Evolutionary conservation across 2,888 invertebrate species (phyloP).

Genomic region (Pandemis corylana): DNA sequence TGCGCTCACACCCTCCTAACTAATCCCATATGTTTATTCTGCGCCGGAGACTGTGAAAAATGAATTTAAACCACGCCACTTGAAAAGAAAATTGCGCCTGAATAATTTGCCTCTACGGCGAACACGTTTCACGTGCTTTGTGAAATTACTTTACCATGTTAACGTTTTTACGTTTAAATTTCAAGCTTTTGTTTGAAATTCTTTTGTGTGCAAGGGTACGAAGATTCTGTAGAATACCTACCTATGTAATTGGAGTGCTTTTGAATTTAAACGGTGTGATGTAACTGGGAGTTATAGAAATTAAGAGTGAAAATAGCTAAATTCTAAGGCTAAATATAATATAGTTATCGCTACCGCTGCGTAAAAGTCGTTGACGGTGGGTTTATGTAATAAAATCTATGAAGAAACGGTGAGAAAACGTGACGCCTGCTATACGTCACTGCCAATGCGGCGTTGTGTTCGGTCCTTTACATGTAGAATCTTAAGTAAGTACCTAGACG

Average conservation of each 20-base stretch:
- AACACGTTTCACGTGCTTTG: slow-evolving; percentile 35
- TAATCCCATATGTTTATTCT: slow-evolving; percentile 68
- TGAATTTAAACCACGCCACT: slow-evolving; percentile 65
- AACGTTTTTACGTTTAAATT: slow-evolving; percentile 30
- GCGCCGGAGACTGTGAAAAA: slow-evolving; percentile 64
- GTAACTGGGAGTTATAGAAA: not conserved
- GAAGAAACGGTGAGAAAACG: too few species aligned
- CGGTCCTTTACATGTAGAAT: not conserved
- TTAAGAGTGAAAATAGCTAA: too few species aligned
- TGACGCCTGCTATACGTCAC: too few species aligned
- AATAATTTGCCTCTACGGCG: slow-evolving; percentile 60
- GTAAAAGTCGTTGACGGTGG: too few species aligned
- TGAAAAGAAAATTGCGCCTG: slow-evolving; percentile 60
- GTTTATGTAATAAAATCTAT: too few species aligned
- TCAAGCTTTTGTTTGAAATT: slow-evolving; percentile 35
- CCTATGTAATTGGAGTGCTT: slow-evolving; percentile 11
- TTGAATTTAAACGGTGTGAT: not conserved
- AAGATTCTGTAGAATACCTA: slow-evolving; percentile 12
- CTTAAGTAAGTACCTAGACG: not conserved
- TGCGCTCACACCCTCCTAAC: slow-evolving; percentile 49
- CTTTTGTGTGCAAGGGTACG: slow-evolving; percentile 16
- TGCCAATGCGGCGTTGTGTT: too few species aligned
- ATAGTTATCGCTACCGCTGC: too few species aligned
- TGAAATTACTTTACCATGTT: slow-evolving; percentile 39
- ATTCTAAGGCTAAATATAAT: too few species aligned